Conservation (phyloP, 2,113 vertebrate species). For the Amphilophus citrinellus region DNA sequence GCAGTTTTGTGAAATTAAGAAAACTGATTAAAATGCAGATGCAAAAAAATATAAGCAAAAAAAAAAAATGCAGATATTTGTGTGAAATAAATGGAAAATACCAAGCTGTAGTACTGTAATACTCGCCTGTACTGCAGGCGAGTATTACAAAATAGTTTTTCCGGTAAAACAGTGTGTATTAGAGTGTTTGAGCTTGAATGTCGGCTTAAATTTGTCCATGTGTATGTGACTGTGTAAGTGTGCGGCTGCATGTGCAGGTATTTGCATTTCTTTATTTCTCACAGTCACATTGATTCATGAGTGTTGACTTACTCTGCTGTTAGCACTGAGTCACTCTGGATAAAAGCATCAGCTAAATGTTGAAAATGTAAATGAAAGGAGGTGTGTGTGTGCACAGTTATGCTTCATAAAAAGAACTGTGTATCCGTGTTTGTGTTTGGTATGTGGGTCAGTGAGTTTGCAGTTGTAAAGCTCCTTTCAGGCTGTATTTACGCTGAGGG, state of each 20-base stretch:
- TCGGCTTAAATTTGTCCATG: neutral
- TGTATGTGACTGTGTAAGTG: neutral
- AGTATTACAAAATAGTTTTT: neutral
- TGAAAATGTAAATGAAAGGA: constrained; percentile 32
- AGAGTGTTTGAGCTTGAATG: neutral
- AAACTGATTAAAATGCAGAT: neutral
- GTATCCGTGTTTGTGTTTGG: neutral
- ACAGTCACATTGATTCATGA: constrained; percentile 12
- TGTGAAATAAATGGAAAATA: neutral
- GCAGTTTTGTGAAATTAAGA: neutral
- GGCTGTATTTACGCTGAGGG: neutral
- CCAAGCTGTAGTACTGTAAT: neutral
- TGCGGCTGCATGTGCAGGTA: neutral
- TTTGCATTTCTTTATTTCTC: neutral
- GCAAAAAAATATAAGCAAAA: neutral
- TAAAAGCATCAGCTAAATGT: constrained; percentile 26
- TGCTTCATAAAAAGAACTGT: neutral
- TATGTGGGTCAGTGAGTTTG: neutral
- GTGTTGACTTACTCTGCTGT: constrained; percentile 22
- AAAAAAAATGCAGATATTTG: neutral
- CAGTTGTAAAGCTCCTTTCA: constrained; percentile 16
- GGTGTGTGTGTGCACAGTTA: neutral
- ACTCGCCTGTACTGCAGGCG: too few relatives aligned
- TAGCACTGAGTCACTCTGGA: constrained; percentile 28
- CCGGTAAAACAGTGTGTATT: neutral